Base-by-base conservation (phyloP, 2,888 invertebrate genomes). In the Steinernema scapterisci region DNA sequence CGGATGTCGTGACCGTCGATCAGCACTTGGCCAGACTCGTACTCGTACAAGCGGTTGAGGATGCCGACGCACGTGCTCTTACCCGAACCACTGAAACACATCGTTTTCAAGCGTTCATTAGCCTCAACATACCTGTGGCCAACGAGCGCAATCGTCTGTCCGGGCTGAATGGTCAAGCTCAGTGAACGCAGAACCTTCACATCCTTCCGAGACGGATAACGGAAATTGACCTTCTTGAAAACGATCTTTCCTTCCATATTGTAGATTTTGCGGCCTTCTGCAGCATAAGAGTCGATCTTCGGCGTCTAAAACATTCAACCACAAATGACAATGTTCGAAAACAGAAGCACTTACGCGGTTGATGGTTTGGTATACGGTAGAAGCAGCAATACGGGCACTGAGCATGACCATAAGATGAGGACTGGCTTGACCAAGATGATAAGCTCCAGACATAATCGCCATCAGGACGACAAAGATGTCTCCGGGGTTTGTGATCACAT, bases 41-140 rank as follows among this genome's bases (percentile, higher is more conserved):
- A 79, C 38, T 79, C 80, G 54, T 79, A 86, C 1, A 84, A 74
- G 43, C 85, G 74, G 88, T 93, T 92, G 0, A 95, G 88, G 27
- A 95, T 89, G 84, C 93, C 93, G 74, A 95, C 92, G 56, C 93
- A 92, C 0, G 95, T 95, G 0, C 81, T 81, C 51, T 85, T 85
- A 73, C 85, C 85, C 54, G 93, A 93, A 0, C 95, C 95, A 78
- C 74, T 63, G n/a, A 63, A 27, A n/a, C n/a, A n/a, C n/a, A n/a
- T n/a, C n/a, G n/a, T n/a, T n/a, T n/a, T n/a, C n/a, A n/a, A n/a
- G n/a, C n/a, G n/a, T n/a, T n/a, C n/a, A n/a, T n/a, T n/a, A n/a
- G n/a, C 3, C n/a, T 31, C 38, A 31, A 13, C 70, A 16, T n/a
- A 44, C 45, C 71, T 71, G 44, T 91, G 92, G 89, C 76, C 95